phyloP scores from a whole-genome alignment of 1,140 invertebrate genomes.

The Diabrotica virgifera region DNA sequence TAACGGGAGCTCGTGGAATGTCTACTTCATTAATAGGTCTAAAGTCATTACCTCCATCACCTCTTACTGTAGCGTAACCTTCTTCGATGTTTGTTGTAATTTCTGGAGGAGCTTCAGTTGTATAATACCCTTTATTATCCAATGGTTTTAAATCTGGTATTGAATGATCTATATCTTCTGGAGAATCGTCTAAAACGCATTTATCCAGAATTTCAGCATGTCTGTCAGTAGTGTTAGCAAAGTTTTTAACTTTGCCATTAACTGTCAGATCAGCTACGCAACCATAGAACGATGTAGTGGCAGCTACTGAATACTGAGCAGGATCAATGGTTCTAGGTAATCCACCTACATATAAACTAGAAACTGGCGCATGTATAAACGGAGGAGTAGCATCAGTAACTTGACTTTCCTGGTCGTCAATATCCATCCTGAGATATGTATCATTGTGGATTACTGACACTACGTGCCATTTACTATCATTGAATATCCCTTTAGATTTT shows the following conservation, averaged over 20 bases:
- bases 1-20: not conserved
- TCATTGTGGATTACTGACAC: slow-evolving; percentile 76
- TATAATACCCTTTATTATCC: slow-evolving; percentile 25
- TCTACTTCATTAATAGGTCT: not conserved
- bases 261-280: slow-evolving; percentile 86
- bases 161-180: slow-evolving; percentile 27
- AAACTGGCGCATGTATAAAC: slow-evolving; percentile 59
- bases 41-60: slow-evolving; percentile 38
- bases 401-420: slow-evolving; percentile 76
- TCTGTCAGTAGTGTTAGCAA: slow-evolving; percentile 68
- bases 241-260: slow-evolving; percentile 77
- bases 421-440: slow-evolving; percentile 65
- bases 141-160: slow-evolving; percentile 33
- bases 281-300: slow-evolving; percentile 64
- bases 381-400: slow-evolving; percentile 58
- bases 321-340: slow-evolving; percentile 60
- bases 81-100: slow-evolving; percentile 15
- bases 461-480: slow-evolving; percentile 92
- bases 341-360: slow-evolving; percentile 82
- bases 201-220: slow-evolving; percentile 65
- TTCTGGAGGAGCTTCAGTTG: slow-evolving; percentile 29
- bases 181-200: slow-evolving; percentile 49
- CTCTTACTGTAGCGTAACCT: slow-evolving; percentile 25
- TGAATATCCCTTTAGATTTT: slow-evolving; percentile 63
- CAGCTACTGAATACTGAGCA: slow-evolving; percentile 42